Percentiles rank a stretch among this genome's conserved stretches.
phyloP scores from a whole-genome alignment of 1,140 invertebrate genomes.

The Drosophila sturtevanti region DNA sequence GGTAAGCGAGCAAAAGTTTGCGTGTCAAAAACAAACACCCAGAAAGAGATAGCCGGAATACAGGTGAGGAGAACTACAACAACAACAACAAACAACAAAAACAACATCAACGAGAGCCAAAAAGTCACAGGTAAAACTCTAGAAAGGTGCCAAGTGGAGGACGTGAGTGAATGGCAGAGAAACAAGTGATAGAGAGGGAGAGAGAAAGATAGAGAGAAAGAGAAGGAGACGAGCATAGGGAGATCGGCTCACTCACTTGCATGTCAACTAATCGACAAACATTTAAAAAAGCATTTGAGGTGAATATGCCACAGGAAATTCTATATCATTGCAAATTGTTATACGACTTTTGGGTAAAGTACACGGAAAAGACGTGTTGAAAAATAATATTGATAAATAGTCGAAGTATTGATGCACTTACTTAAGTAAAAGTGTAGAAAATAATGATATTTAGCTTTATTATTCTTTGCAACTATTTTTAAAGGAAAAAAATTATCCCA shows the following conservation, averaged over 20 bases:
- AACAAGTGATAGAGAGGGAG: constrained; percentile 1
- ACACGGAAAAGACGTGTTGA: constrained; percentile 5
- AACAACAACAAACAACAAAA: neutral
- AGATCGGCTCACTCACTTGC: constrained; percentile 36
- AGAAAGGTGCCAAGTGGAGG: constrained; percentile 26
- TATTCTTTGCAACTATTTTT: too few species aligned
- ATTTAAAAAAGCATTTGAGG: constrained; percentile 66
- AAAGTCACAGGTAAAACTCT: constrained; percentile 43
- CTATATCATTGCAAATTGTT: constrained; percentile 69
- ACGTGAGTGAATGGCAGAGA: neutral
- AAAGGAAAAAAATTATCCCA: too few species aligned
- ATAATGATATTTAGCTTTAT: too few species aligned
- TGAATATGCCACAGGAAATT: constrained; percentile 62
- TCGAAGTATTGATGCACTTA: constrained; percentile 1
- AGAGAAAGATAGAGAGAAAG: neutral
- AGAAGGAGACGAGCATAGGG: neutral
- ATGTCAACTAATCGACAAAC: constrained; percentile 54
- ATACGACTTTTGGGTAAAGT: constrained; percentile 33
- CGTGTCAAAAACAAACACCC: constrained; percentile 64
- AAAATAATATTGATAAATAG: constrained; percentile 10
- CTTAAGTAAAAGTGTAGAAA: too few species aligned
- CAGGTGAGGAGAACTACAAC: neutral
- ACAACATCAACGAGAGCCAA: constrained; percentile 22
- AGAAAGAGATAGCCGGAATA: constrained; percentile 14
- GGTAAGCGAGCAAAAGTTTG: constrained; percentile 55